Base-by-base conservation (phyloP, 2,797 vertebrate genomes). In the Chaenodraco wilsoni region DNA sequence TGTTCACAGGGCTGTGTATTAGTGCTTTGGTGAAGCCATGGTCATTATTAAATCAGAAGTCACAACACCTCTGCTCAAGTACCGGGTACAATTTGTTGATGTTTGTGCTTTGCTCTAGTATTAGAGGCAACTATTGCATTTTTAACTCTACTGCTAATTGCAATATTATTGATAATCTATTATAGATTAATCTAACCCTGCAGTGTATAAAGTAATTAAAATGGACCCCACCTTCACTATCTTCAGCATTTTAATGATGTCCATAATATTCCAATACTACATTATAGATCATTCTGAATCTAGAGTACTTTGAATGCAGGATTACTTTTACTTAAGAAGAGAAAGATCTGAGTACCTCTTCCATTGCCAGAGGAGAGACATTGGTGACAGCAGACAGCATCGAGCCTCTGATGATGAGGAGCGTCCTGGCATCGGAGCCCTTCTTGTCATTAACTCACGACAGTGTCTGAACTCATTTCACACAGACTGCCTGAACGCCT, bases 381-480 rank as follows among this genome's bases (percentile, higher is more conserved):
- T 49, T 41, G 46, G 52, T 60, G 81, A 69, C 59, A 48, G 71
- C 65, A 81, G 64, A 78, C 76, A 71, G 66, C 23, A 51, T 50
- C 2, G 6, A 9, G 2, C 57, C 67, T 56, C 64, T 64, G 81
- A 81, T 78, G 75, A 81, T 71, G 48, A 77, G 52, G 51, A 76
- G 79, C 43, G 69, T 65, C 61, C 68, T 70, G 72, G 67, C 67
- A 70, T 37, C 59, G 6, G 51, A 33, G 58, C 49, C 58, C 54
- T 64, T 72, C 75, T 77, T 78, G 69, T 87, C 87, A 87, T 91
- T 89, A 86, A 72, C 77, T 81, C 69, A 60, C 66, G 54, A 76
- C 79, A 83, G 74, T 66, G 81, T 84, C 81, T 74, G 74, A 84
- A 60, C 70, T 78, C 48, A 66, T 85, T 85, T 84, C 73, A 75